Percentiles rank a stretch among this genome's conserved stretches.
Conservation (phyloP, 2,888 invertebrate species). For the Drosophila lacicola region DNA sequence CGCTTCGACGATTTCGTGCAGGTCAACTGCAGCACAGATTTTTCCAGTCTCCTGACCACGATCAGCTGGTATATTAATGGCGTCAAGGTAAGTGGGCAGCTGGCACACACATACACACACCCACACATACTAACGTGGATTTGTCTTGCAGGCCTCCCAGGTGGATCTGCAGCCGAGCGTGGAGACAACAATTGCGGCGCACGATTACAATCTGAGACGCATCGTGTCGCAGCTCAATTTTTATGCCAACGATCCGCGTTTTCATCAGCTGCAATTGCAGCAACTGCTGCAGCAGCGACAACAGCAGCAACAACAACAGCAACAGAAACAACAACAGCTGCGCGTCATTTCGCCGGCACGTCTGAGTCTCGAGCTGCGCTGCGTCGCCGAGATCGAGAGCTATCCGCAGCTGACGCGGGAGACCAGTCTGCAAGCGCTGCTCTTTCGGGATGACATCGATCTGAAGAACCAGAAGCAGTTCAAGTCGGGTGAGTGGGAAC, state of each 20-base stretch:
- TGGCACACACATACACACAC: not conserved
- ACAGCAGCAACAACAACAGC: constrained; percentile 41
- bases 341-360: constrained; percentile 48
- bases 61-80: constrained; percentile 83
- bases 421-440: constrained; percentile 69
- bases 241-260: constrained; percentile 81
- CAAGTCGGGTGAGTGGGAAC: constrained; percentile 78
- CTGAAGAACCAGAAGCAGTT: constrained; percentile 83
- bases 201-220: constrained; percentile 81
- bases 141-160: constrained; percentile 62
- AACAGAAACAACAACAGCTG: constrained; percentile 26
- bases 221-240: constrained; percentile 83
- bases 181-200: constrained; percentile 81
- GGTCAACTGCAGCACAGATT: constrained; percentile 84
- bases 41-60: constrained; percentile 80
- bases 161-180: constrained; percentile 76
- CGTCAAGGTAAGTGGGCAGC: constrained; percentile 68
- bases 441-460: constrained; percentile 79
- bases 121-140: not conserved
- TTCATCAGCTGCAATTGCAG: constrained; percentile 58
- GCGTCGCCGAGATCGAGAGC: constrained; percentile 82
- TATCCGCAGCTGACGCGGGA: constrained; percentile 80
- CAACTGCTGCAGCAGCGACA: constrained; percentile 40
- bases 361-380: constrained; percentile 75
- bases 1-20: constrained; percentile 81